Percentiles rank a stretch among this genome's conserved stretches.
These are phyloP conservation scores for Centropus unirufus DNA, from an alignment of 2,113 vertebrate species.

Conservation along the genomic window DNA sequence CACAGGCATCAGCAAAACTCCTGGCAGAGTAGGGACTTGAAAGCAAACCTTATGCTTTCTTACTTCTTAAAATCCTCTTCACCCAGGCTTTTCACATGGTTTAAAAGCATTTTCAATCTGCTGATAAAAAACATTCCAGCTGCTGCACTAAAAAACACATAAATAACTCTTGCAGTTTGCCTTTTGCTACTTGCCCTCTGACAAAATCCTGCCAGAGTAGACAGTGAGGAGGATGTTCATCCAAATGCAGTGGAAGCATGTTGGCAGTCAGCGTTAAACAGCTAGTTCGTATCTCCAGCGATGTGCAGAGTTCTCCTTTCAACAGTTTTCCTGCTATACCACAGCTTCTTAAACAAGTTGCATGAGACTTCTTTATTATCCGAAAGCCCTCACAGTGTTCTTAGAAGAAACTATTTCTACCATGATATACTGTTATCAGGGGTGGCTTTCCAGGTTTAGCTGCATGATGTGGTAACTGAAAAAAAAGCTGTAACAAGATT, in stretches of 20 bases:
- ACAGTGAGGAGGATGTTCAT: background rate
- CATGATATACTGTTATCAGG: background rate
- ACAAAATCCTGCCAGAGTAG: background rate
- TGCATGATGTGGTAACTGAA: background rate
- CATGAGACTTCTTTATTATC: background rate
- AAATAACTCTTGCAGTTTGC: background rate
- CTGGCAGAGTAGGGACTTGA: background rate
- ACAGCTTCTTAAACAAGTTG: background rate
- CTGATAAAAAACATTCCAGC: background rate
- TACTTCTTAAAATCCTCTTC: background rate
- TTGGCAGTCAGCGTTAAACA: background rate
- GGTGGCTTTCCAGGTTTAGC: background rate
- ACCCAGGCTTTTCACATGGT: background rate
- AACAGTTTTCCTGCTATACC: background rate
- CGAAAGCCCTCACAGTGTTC: background rate
- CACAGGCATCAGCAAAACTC: background rate
- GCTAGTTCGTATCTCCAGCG: background rate
- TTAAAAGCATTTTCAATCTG: background rate
- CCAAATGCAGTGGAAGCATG: background rate
- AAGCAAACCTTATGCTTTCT: background rate
- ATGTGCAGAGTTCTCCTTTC: background rate
- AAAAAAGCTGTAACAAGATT: constrained; percentile 20
- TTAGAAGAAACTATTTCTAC: background rate
- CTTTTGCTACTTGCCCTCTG: background rate
- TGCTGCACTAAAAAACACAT: background rate